Evolutionary conservation across 2,797 vertebrate genomes (phyloP).

Genomic region (Acrocephalus scirpaceus): DNA sequence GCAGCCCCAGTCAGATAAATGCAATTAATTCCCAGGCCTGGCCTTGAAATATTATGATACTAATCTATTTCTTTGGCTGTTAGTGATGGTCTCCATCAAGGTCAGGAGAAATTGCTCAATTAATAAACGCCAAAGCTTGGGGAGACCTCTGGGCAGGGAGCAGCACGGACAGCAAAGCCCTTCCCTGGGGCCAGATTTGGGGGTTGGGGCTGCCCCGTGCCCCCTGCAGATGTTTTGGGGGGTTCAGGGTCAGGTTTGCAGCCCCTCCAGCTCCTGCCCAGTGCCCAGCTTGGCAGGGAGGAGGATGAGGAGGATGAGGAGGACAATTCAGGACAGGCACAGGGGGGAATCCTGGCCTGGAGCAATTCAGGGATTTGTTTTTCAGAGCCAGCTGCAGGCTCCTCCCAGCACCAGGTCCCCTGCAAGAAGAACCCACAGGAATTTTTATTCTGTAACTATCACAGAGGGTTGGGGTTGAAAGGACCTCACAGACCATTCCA

Average conservation of each 20-base stretch:
- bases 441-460: neutral
- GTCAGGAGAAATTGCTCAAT: constrained; percentile 28
- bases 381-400: neutral
- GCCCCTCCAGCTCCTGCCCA: neutral
- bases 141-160: neutral
- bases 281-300: neutral
- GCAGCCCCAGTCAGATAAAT: constrained; percentile 18
- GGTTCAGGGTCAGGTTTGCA: accelerated
- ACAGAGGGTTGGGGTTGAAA: neutral
- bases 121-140: neutral
- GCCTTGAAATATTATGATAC: constrained; percentile 49
- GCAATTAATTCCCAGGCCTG: constrained; percentile 58
- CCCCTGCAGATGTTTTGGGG: neutral
- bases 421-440: neutral
- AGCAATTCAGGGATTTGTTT: neutral
- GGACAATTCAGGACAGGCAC: too few species aligned
- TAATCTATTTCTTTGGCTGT: constrained; percentile 42
- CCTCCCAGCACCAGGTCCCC: neutral
- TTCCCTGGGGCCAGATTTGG: neutral
- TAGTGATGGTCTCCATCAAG: constrained; percentile 51
- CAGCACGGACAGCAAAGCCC: accelerated
- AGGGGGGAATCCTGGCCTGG: neutral
- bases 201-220: neutral
- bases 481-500: neutral
- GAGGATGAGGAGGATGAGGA: neutral